Conservation (phyloP, 2,113 vertebrate species). For the Sardina pilchardus region DNA sequence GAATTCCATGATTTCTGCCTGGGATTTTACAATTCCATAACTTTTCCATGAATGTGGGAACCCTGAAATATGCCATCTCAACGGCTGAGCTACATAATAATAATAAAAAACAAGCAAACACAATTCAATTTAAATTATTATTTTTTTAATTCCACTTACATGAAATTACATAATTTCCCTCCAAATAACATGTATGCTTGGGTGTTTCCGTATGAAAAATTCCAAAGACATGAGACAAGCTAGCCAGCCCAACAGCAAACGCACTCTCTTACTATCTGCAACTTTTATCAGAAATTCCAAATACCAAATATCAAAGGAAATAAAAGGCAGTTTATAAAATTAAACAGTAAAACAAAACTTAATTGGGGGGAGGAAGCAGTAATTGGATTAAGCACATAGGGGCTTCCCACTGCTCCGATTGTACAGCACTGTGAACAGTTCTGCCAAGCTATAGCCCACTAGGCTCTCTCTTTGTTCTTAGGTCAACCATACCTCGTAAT, state of each 20-base stretch:
- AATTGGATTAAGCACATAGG: constrained; percentile 62
- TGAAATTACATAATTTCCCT: constrained; percentile 71
- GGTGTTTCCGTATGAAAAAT: constrained; percentile 60
- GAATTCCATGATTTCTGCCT: too few species aligned
- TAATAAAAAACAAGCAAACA: constrained; percentile 1
- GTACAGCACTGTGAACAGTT: constrained; percentile 68
- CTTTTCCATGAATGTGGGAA: too few species aligned
- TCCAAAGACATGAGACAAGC: constrained; percentile 61
- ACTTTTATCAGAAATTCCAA: background rate
- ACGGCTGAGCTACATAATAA: too few species aligned
- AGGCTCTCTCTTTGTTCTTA: constrained; percentile 62
- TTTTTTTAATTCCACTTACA: constrained; percentile 75
- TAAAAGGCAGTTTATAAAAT: constrained; percentile 58
- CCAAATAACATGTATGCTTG: constrained; percentile 68
- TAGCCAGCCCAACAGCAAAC: constrained; percentile 62
- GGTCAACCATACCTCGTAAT: constrained; percentile 61
- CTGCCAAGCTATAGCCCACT: constrained; percentile 54
- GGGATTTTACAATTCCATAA: too few species aligned
- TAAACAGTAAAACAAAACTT: constrained; percentile 56
- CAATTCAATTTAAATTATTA: constrained; percentile 50
- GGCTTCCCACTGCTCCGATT: constrained; percentile 62
- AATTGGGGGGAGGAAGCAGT: constrained; percentile 67
- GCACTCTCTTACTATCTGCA: constrained; percentile 49
- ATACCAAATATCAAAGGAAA: constrained; percentile 50
- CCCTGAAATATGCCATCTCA: too few species aligned